Evolutionary conservation across 2,888 invertebrate genomes (phyloP).

Genomic region (Tupiocoris notatus): DNA sequence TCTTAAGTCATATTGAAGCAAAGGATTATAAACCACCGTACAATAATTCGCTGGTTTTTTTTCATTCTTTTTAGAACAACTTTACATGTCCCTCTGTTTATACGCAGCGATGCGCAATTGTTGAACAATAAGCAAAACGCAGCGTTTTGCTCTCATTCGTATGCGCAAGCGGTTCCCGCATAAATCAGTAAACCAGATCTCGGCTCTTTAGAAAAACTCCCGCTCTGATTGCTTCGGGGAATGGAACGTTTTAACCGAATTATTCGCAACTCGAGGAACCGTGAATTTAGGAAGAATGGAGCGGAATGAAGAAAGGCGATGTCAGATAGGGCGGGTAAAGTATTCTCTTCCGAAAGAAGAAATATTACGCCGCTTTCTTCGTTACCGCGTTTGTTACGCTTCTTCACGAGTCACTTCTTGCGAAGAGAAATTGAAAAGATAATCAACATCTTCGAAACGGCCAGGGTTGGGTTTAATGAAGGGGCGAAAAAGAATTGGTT

Average conservation of each 20-base stretch:
- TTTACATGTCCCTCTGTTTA: no score
- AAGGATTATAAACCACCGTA: no score
- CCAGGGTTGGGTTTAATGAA: no score
- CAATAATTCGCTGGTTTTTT: no score
- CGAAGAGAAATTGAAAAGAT: neutral
- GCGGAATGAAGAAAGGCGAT: neutral
- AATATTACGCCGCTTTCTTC: neutral
- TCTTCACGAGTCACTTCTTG: neutral
- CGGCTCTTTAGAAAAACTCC: neutral
- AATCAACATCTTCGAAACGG: neutral
- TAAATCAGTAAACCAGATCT: no score
- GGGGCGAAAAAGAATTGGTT: no score
- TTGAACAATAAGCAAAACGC: no score
- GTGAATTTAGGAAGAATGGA: constrained; percentile 4
- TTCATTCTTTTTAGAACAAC: no score
- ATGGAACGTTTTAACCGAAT: constrained; percentile 19
- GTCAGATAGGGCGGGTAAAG: neutral
- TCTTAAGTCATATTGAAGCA: no score
- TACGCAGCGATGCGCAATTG: no score
- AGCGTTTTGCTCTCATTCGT: no score
- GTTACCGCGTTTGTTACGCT: neutral
- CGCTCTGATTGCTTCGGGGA: neutral
- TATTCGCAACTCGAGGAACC: constrained; percentile 31
- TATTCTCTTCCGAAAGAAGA: neutral
- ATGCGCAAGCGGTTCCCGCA: neutral